Percentiles rank a stretch among this genome's conserved stretches.
These are phyloP conservation scores for Seriola dumerili DNA, from an alignment of 2,113 vertebrate species.

Conservation along the genomic window DNA sequence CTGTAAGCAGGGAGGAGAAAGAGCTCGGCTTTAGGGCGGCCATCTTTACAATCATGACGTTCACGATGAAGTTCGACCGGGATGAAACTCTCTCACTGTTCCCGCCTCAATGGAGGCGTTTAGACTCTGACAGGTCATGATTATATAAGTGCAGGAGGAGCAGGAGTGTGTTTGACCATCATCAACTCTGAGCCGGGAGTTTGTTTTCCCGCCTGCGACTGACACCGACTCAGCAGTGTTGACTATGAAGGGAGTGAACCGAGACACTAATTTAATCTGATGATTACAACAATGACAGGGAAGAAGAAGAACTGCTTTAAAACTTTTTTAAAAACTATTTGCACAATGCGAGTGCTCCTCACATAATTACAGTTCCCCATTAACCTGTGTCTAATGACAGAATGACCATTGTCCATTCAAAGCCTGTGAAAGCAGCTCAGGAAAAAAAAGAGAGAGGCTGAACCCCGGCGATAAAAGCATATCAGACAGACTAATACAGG, in stretches of 20 bases:
- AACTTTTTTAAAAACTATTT: neutral
- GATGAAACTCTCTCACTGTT: neutral
- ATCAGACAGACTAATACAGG: slow-evolving; percentile 45
- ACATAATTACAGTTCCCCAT: slow-evolving; percentile 6
- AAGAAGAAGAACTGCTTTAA: neutral
- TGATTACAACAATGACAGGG: neutral
- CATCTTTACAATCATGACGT: neutral
- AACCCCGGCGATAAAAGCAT: slow-evolving; percentile 21
- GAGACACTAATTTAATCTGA: neutral
- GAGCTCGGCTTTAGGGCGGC: slow-evolving; percentile 42
- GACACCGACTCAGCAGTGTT: slow-evolving; percentile 49
- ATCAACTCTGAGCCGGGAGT: slow-evolving; percentile 41
- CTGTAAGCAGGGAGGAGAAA: slow-evolving; percentile 74
- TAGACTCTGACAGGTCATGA: neutral
- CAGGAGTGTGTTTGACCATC: slow-evolving; percentile 15
- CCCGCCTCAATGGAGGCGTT: neutral
- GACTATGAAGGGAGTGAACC: slow-evolving; percentile 13
- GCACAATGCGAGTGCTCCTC: neutral
- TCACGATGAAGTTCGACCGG: neutral
- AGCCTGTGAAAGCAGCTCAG: slow-evolving; percentile 18
- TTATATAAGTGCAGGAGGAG: slow-evolving; percentile 44
- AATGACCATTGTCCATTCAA: neutral
- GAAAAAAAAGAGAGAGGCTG: slow-evolving; percentile 12
- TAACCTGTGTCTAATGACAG: slow-evolving; percentile 1
- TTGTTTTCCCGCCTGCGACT: slow-evolving; percentile 17